Percentiles rank a stretch among this genome's conserved stretches.
Conservation (phyloP, 2,113 vertebrate species). For the Tragelaphus imberbis region DNA sequence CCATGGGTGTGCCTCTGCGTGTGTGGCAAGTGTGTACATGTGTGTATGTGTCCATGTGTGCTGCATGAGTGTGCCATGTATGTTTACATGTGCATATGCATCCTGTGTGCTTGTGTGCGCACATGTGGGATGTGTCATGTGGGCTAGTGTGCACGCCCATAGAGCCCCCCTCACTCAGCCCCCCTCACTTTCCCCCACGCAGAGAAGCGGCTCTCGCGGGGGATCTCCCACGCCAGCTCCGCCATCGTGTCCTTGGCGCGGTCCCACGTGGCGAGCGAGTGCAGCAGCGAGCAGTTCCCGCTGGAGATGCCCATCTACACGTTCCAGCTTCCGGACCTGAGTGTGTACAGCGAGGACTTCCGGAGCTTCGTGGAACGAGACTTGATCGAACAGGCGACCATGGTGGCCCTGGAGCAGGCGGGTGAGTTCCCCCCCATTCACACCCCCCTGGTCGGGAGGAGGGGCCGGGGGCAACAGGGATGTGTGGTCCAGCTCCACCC, state of each 20-base stretch:
- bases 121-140: not conserved
- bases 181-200: not conserved
- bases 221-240: constrained; percentile 99
- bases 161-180: not conserved
- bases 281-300: constrained; percentile 94
- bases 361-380: constrained; percentile 96
- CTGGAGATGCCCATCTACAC: constrained; percentile 99
- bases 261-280: constrained; percentile 93
- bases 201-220: constrained; percentile 97
- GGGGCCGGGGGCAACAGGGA: not conserved
- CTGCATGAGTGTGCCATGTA: not conserved
- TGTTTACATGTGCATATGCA: not conserved
- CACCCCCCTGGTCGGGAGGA: not conserved
- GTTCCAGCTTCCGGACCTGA: constrained; percentile 98
- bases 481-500: accelerated
- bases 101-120: accelerated
- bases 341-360: constrained; percentile 98
- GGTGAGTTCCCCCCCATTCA: constrained; percentile 79
- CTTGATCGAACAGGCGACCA: constrained; percentile 97
- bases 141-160: not conserved
- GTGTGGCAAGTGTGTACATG: not conserved
- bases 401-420: constrained; percentile 97
- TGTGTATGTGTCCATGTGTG: not conserved
- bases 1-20: not conserved
- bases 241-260: constrained; percentile 97